Evolutionary conservation across 2,797 vertebrate genomes (phyloP), one percentile per base, ranked within the genome.

Genomic region (Thaleichthys pacificus): DNA sequence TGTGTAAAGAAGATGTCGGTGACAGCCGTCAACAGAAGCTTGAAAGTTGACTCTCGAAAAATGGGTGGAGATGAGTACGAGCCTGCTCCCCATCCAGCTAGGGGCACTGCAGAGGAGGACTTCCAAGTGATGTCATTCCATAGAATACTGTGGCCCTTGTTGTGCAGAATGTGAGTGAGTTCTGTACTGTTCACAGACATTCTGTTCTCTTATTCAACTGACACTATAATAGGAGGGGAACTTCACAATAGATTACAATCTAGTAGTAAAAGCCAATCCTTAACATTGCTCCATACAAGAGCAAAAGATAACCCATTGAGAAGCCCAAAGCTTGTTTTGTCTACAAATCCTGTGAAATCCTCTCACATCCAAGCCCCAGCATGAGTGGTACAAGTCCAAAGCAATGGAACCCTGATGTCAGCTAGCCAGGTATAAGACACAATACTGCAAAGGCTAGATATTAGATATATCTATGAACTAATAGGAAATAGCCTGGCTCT

Each of bases 271-370:
- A 80, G 78, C 81, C 73, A 71, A 76, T 42, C 62, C 61, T 65
- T 73, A 78, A 68, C 60, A 38, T 32, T 62, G 71, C 56, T 71
- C 78, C 69, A 69, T 73, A 81, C 69, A 69, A 71, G 77, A 77
- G 73, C 38, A 75, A 80, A 82, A 57, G 71, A 88, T 76, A 83
- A 85, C 70, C 78, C 71, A 77, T 75, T 78, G 75, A 38, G 54
- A 68, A 70, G 66, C 70, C 89, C 77, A 89, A 89, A 86, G 84
- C 77, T 84, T 86, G 87, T 91, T 90, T 91, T 89, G 89, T 91
- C 89, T 90, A 73, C 73, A 79, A 85, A 86, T 79, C 85, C 84
- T 82, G 80, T 83, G 78, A 82, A 84, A 86, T 85, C 75, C 79
- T 86, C 80, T 80, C 70, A 75, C 85, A 86, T 87, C 72, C 82